A percentile compares a stretch with the other conserved stretches of the same genome.
Conservation (phyloP, 2,797 vertebrate species). For the Sternotherus odoratus region DNA sequence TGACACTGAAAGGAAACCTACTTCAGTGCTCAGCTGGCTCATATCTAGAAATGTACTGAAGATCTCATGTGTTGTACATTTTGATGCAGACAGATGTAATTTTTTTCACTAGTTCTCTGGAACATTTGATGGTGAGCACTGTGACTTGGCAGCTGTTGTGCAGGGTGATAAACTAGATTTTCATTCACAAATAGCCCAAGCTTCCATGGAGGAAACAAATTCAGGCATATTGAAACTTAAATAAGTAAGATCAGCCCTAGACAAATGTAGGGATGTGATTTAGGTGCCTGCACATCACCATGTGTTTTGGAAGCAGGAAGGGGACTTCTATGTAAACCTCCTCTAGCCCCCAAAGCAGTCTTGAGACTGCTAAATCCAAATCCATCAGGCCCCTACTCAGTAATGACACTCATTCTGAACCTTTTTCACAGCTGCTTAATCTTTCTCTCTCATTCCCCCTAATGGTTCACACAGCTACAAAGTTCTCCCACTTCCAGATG, state of each 20-base stretch:
- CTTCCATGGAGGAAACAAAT: not conserved
- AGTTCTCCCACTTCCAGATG: not conserved
- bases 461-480: not conserved
- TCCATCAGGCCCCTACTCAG: not conserved
- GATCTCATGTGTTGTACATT: not conserved
- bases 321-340: not conserved
- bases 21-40: slow-evolving; percentile 3
- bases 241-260: not conserved
- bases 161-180: slow-evolving; percentile 2
- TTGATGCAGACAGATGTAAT: not conserved
- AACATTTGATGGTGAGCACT: not conserved
- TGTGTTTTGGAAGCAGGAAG: not conserved
- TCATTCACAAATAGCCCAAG: slow-evolving; percentile 19
- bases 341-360: rapidly evolving
- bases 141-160: not conserved
- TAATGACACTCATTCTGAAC: not conserved
- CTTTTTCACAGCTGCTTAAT: not conserved
- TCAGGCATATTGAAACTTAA: not conserved
- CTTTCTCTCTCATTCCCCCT: not conserved
- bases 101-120: not conserved
- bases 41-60: not conserved
- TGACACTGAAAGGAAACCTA: slow-evolving; percentile 8
- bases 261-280: not conserved
- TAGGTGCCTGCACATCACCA: not conserved
- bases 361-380: not conserved